Evolutionary conservation across 2,888 invertebrate species (phyloP), one percentile per base, ranked within the genome.

Genomic region (Lasioglossum leucozonium): DNA sequence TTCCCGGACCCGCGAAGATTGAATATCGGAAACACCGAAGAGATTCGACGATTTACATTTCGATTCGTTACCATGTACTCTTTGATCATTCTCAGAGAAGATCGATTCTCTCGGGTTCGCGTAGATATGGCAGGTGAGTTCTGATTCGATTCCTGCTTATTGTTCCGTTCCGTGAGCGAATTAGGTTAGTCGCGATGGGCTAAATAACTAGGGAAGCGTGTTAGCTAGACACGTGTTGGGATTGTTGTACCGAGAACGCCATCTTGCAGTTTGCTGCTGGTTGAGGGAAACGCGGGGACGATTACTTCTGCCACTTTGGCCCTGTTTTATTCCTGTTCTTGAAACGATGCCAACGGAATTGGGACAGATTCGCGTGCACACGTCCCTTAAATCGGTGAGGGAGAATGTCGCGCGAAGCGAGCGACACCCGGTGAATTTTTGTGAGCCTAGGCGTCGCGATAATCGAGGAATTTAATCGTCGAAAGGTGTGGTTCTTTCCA

Each of bases 221-320:
- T 87, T 89, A 81, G 79, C 81, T 83, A 82, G 88, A 90, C 91
- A 91, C 88, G 88, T 90, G 92, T 91, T 87, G 87, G 88, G 86
- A 84, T 89, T 88, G 89, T 90, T 88, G 87, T 89, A 88, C 89
- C 79, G 82, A 81, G 86, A 78, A 82, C 76, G 82, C 81, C 74
- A 26, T 58, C 82, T 86, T 81, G 81, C 55, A 72, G 51, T 51
- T 51, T 18, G 51, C 6, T 51, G 0, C 0, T 51, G 3, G 51
- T 22, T 2, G 51, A 8, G 22, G 22, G 10, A 10, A 51, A 1
- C 8, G 10, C 51, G 22, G 51, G 51, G 10, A 51, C 47, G 42
- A 42, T 71, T 40, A 40, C 42, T 71, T 71, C 69, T 71, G 69
- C 10, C 51, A 55, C 26, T 51, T 34, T 62, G 37, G 47, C 44